Evolutionary conservation across 2,113 vertebrate genomes (phyloP).

Genomic region (Leptosomus discolor): DNA sequence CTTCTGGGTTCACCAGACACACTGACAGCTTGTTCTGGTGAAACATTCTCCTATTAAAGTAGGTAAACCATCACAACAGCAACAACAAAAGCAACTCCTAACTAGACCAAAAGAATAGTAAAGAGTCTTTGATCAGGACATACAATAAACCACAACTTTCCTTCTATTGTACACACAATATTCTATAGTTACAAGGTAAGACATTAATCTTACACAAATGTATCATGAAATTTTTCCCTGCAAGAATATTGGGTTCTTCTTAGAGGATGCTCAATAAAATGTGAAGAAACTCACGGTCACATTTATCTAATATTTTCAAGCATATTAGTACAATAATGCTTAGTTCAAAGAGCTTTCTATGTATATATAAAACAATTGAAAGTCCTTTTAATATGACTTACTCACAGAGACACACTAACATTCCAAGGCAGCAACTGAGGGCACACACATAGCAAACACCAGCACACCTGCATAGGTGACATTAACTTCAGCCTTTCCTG

Average conservation of each 20-base stretch:
- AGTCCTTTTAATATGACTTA: background rate
- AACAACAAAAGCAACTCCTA: background rate
- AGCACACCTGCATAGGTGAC: rapidly evolving
- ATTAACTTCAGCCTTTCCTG: background rate
- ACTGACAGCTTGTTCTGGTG: background rate
- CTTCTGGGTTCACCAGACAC: constrained; percentile 6
- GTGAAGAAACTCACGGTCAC: no score
- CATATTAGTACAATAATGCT: background rate
- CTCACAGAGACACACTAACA: background rate
- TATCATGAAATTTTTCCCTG: rapidly evolving
- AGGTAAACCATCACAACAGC: background rate
- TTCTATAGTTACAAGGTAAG: background rate
- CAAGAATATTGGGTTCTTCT: background rate
- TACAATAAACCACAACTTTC: background rate
- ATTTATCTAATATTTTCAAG: background rate
- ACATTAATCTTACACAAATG: background rate
- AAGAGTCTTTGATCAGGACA: constrained; percentile 17
- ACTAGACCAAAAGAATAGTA: background rate
- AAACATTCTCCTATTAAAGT: background rate
- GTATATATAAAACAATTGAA: background rate
- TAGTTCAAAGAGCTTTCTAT: background rate
- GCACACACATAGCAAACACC: background rate
- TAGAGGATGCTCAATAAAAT: background rate
- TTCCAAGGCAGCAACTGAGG: background rate
- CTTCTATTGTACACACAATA: background rate